Evolutionary conservation across 2,113 vertebrate genomes (phyloP).

Genomic region (Tachuris rubrigastra): DNA sequence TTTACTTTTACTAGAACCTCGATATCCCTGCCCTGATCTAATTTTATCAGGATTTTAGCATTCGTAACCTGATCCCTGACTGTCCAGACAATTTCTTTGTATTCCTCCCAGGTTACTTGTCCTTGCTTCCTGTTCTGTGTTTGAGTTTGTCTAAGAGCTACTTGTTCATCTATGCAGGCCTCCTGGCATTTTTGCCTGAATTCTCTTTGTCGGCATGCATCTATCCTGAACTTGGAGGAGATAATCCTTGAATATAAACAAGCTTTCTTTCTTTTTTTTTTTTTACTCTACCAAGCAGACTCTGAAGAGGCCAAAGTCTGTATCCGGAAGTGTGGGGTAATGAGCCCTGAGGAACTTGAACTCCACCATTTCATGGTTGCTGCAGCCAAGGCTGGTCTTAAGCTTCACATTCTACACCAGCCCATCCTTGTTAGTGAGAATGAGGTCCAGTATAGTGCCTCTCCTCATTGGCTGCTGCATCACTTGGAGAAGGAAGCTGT

Average conservation of each 20-base stretch:
- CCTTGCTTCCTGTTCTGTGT: neutral
- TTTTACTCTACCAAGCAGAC: neutral
- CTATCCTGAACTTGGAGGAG: neutral
- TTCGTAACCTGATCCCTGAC: neutral
- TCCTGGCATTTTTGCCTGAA: neutral
- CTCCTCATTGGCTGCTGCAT: neutral
- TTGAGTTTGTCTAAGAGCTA: neutral
- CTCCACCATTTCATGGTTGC: neutral
- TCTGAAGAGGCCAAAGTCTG: neutral
- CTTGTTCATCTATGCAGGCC: neutral
- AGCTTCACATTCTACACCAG: neutral
- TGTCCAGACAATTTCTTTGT: neutral
- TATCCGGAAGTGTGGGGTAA: neutral
- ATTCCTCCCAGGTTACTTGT: neutral
- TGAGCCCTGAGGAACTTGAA: neutral
- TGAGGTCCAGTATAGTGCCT: neutral
- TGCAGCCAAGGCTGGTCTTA: neutral
- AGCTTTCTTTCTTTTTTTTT: too few species aligned
- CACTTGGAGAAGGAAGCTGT: neutral
- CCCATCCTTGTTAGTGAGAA: neutral
- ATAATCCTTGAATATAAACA: neutral
- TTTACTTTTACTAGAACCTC: neutral
- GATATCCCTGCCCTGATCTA: accelerated
- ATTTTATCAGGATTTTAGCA: neutral
- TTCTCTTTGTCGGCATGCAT: neutral